Conservation (phyloP, 2,113 vertebrate species). For the Grantiella picta region DNA sequence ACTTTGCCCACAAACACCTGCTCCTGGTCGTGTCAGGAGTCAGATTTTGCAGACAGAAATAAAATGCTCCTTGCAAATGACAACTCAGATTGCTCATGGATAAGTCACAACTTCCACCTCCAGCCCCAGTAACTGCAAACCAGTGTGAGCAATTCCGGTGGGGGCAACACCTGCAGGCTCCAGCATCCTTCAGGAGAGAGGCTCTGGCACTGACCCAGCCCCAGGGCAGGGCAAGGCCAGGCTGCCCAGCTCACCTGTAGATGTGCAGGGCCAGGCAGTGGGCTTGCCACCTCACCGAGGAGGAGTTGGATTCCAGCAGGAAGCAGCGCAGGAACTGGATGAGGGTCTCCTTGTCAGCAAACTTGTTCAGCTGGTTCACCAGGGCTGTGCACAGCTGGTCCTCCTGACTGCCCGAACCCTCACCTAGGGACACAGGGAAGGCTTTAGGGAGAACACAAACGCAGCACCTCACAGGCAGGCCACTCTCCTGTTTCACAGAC, state of each 20-base stretch:
- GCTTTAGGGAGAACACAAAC: neutral
- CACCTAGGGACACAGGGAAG: conserved; percentile 71
- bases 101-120: neutral
- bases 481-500: neutral
- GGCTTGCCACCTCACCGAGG: conserved; percentile 96
- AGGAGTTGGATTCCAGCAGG: conserved; percentile 95
- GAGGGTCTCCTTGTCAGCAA: conserved; percentile 97
- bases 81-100: accelerated
- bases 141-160: neutral
- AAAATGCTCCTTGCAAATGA: neutral
- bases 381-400: conserved; percentile 95
- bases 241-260: conserved; percentile 82
- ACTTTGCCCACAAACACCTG: neutral
- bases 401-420: conserved; percentile 89
- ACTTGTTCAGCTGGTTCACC: conserved; percentile 96
- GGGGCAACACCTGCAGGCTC: neutral
- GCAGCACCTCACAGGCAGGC: neutral
- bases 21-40: neutral
- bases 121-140: neutral
- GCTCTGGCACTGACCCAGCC: neutral
- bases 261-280: conserved; percentile 95
- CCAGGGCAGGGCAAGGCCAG: neutral
- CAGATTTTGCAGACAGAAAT: neutral
- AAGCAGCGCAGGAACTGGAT: conserved; percentile 98
- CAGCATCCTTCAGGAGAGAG: neutral